Percentiles rank a stretch among this genome's conserved stretches.
Evolutionary conservation across 2,888 invertebrate species (phyloP).

Genomic region (Cheiracanthium punctorium): DNA sequence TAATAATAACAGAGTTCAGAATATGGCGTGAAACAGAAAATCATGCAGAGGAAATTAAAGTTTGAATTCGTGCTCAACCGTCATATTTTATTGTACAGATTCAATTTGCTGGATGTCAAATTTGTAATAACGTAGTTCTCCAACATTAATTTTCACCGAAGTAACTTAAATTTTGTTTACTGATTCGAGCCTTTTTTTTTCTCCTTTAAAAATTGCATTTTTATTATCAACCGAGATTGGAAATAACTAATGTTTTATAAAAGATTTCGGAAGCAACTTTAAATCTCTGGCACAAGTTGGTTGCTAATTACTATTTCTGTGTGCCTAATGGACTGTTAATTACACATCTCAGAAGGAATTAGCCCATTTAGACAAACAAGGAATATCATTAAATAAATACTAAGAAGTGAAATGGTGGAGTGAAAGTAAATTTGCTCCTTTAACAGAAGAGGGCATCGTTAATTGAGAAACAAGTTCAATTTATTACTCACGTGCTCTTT

Average conservation of each 20-base stretch:
- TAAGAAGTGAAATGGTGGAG: not conserved
- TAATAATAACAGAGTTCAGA: no score
- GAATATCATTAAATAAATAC: slow-evolving; percentile 7
- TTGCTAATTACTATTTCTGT: not conserved
- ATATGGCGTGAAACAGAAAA: no score
- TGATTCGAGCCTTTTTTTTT: not conserved
- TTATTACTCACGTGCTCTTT: slow-evolving; percentile 53
- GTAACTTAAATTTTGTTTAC: no score
- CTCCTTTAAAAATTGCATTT: not conserved
- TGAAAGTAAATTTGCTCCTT: not conserved
- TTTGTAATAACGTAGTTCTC: no score
- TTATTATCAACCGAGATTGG: not conserved
- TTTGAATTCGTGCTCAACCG: no score
- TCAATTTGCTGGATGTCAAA: no score
- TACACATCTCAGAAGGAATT: slow-evolving; percentile 3
- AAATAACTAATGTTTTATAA: not conserved
- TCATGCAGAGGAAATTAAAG: no score
- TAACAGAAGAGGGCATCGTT: not conserved
- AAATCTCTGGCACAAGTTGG: not conserved
- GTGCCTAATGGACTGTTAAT: not conserved
- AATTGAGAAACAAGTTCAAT: not conserved
- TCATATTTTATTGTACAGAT: no score
- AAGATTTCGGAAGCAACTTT: not conserved
- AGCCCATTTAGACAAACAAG: not conserved
- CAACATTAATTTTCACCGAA: no score